These are phyloP conservation scores for Ditylenchus dipsaci DNA, from an alignment of 1,140 invertebrate species.

Conservation along the genomic window DNA sequence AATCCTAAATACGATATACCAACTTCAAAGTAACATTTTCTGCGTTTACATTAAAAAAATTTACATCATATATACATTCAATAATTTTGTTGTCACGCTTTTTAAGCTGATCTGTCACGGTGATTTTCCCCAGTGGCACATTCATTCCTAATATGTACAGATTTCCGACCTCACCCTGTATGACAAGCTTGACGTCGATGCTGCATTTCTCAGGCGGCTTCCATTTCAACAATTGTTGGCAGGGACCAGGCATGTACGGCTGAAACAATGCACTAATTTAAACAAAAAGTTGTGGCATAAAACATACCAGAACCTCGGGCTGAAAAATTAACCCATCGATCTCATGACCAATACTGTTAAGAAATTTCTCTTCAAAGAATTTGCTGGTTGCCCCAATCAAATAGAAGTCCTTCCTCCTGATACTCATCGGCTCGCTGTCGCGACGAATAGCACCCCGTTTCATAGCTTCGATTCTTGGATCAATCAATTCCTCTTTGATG, in stretches of 20 bases:
- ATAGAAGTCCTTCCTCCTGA: slow-evolving; percentile 63
- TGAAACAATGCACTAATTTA: slow-evolving; percentile 60
- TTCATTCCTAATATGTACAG: slow-evolving; percentile 49
- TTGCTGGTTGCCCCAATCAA: slow-evolving; percentile 69
- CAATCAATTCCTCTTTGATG: slow-evolving; percentile 70
- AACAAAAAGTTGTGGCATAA: background rate
- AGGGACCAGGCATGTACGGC: slow-evolving; percentile 76
- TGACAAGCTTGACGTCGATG: slow-evolving; percentile 85
- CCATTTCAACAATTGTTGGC: slow-evolving; percentile 87
- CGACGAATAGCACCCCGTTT: slow-evolving; percentile 68
- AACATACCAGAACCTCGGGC: slow-evolving; percentile 69
- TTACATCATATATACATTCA: slow-evolving; percentile 73
- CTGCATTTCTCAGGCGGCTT: slow-evolving; percentile 88
- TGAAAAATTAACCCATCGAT: slow-evolving; percentile 98
- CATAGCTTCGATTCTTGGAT: slow-evolving; percentile 72
- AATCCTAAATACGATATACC: too few relatives aligned
- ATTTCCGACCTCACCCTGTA: slow-evolving; percentile 63
- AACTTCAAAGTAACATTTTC: too few relatives aligned
- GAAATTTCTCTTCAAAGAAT: slow-evolving; percentile 79
- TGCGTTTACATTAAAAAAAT: background rate
- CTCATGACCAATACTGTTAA: slow-evolving; percentile 78
- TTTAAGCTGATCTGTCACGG: slow-evolving; percentile 69
- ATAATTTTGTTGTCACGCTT: slow-evolving; percentile 86
- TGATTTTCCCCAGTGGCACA: slow-evolving; percentile 65
- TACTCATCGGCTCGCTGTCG: slow-evolving; percentile 69